Percentiles rank a stretch among this genome's conserved stretches.
phyloP scores from a whole-genome alignment of 2,113 vertebrate genomes.

The Mystacornis crossleyi region DNA sequence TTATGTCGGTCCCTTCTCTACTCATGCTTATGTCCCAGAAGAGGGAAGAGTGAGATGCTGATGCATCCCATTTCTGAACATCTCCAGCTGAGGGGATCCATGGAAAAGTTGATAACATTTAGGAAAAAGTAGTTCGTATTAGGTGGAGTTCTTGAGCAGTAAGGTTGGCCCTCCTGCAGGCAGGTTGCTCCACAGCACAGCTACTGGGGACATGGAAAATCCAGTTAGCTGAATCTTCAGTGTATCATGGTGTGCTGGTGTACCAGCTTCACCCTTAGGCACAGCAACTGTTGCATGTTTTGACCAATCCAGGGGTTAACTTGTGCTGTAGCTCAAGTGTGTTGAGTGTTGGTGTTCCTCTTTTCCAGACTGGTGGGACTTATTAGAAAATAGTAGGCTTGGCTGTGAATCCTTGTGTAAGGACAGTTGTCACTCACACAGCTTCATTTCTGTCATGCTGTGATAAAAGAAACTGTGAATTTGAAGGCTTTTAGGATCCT shows the following conservation, averaged over 20 bases:
- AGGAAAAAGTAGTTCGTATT: background rate
- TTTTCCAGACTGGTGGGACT: background rate
- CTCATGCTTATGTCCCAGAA: background rate
- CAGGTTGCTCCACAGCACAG: background rate
- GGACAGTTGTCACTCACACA: background rate
- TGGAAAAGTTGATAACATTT: background rate
- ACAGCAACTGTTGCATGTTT: background rate
- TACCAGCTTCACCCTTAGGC: background rate
- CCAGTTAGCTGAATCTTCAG: background rate
- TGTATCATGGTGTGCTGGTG: background rate
- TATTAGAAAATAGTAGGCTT: background rate
- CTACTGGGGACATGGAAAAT: background rate
- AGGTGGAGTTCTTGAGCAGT: fast-evolving
- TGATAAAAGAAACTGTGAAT: background rate
- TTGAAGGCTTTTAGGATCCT: background rate
- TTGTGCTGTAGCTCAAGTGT: background rate
- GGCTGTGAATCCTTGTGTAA: background rate
- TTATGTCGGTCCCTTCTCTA: background rate
- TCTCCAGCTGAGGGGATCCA: background rate
- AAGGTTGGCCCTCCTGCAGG: background rate
- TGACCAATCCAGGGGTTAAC: background rate
- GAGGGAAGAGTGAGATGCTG: background rate
- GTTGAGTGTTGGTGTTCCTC: fast-evolving
- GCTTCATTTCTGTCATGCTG: background rate
- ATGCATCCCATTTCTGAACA: background rate